These are phyloP conservation scores for Trissolcus brochymenae DNA, from an alignment of 2,888 invertebrate genomes.

Conservation along the genomic window DNA sequence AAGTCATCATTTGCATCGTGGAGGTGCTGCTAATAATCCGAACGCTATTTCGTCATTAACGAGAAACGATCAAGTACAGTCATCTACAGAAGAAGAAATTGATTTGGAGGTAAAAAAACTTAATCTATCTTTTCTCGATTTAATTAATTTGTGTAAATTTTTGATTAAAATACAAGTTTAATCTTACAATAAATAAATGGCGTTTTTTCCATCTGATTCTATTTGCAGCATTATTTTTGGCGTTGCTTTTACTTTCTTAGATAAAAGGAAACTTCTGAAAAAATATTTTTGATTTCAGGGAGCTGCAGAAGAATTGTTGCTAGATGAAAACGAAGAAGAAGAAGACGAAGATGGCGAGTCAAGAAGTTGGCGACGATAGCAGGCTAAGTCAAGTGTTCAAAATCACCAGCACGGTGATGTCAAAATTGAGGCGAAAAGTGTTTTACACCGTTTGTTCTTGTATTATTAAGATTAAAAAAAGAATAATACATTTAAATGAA, in stretches of 20 bases:
- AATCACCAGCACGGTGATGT: conserved; percentile 31
- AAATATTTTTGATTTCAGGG: conserved; percentile 60
- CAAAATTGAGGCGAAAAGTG: conserved; percentile 47
- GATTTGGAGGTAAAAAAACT: conserved; percentile 69
- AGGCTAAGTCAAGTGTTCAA: conserved; percentile 62
- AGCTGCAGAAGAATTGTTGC: conserved; percentile 76
- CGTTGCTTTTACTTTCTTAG: too few species aligned
- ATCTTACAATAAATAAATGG: too few species aligned
- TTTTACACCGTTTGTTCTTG: conserved; percentile 56
- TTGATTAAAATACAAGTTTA: conserved; percentile 16
- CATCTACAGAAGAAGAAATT: conserved; percentile 70
- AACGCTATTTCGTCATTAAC: conserved; percentile 57
- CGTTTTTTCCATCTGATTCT: neutral
- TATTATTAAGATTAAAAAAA: conserved; percentile 57
- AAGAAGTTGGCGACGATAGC: conserved; percentile 93
- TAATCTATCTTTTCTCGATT: neutral
- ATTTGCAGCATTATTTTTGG: too few species aligned
- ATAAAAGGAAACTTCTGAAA: too few species aligned
- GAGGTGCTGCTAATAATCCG: conserved; percentile 74
- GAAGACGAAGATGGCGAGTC: conserved; percentile 90
- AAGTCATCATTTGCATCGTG: conserved; percentile 74
- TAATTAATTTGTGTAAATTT: neutral
- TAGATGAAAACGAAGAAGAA: conserved; percentile 91
- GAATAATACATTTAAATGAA: conserved; percentile 8
- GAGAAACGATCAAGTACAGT: conserved; percentile 70